Base-by-base conservation (phyloP, 2,113 vertebrate species). In the Todiramphus saurophagus region DNA sequence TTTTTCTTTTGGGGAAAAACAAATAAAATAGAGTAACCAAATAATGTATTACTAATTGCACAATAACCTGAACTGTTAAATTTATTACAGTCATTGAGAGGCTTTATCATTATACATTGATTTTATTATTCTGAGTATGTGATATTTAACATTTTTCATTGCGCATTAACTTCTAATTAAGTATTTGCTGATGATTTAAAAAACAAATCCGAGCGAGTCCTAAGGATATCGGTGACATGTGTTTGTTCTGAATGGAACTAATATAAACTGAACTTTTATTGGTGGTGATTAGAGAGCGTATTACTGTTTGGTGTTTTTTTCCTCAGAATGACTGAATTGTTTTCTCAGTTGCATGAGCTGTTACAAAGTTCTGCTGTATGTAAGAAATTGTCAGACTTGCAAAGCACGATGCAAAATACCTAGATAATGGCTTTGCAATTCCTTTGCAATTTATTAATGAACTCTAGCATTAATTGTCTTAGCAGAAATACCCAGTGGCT, bases 401-500 rank as follows among this genome's bases (percentile, higher is more conserved):
- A 58, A 88, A 81, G 39, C 44, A 76, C 30, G 62, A 30, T 83
- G 72, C 63, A 67, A 75, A 89, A 95, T 92, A 76, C 63, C n/a
- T 89, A 95, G 85, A 39, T 79, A 81, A 91, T 76, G 31, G 7
- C 31, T 95, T 51, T 51, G 50, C 13, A 51, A 51, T 51, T 95
- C 28, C 63, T 91, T 70, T 96, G 72, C 48, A 77, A 20, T 89
- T 83, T 80, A 35, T 53, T 68, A 56, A 68, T 25, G 16, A 27
- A 33, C 12, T 83, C 24, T 37, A 33, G n/a, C n/a, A 60, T 76
- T 67, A 58, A 50, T 50, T 73, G 16, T 72, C 43, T 27, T 67
- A 89, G 55, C 55, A 83, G 77, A 95, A 93, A 73, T 72, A 83
- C 85, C 85, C 85, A 90, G 91, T 93, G 89, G 82, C 82, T 92